Base-by-base conservation (phyloP, 1,140 invertebrate genomes). In the Drosophila parvula region DNA sequence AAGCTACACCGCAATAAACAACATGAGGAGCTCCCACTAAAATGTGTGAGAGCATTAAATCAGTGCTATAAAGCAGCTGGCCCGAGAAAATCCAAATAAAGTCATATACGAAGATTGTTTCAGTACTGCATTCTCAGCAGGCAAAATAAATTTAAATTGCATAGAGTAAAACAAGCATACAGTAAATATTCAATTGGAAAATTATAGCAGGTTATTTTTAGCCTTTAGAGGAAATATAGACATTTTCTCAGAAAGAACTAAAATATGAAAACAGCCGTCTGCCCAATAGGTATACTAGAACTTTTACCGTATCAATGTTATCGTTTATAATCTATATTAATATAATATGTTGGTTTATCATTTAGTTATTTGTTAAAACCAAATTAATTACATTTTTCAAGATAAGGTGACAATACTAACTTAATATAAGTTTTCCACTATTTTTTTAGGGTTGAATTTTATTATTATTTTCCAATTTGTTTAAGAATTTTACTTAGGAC, bases 21-120 rank as follows among this genome's bases (percentile, higher is more conserved):
- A 28, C 36, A 12, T 36, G 57, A 47, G 51, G n/a, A 48, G 43
- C 65, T 58, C 16, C 64, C 34, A 57, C 50, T 71, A 44, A 70
- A 68, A 34, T 38, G 16, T 70, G 11, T 28, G 41, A 22, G 36
- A n/a, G 18, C 30, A 70, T 36, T 50, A 58, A 58, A 41, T 70
- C 43, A 70, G 50, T n/a, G 64, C 43, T 34, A 58, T 28, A 28
- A 36, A 30, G 34, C 50, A 48, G 68, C 28, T 47, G 41, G 14
- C 16, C 34, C 8, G 9, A 16, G 12, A 38, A 47, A 38, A 30
- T n/a, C 3, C 32, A 47, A 38, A 38, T 7, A 27, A 43, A 41
- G 28, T 27, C 2, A 5, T 48, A 16, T 2, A 50, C 12, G 16
- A 70, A 18, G 8, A 28, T n/a, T 50, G 44, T 69, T 57, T 12